Percentiles rank a stretch among this genome's conserved stretches.
phyloP scores from a whole-genome alignment of 2,113 vertebrate species.

The Xyliphius kryptos region DNA sequence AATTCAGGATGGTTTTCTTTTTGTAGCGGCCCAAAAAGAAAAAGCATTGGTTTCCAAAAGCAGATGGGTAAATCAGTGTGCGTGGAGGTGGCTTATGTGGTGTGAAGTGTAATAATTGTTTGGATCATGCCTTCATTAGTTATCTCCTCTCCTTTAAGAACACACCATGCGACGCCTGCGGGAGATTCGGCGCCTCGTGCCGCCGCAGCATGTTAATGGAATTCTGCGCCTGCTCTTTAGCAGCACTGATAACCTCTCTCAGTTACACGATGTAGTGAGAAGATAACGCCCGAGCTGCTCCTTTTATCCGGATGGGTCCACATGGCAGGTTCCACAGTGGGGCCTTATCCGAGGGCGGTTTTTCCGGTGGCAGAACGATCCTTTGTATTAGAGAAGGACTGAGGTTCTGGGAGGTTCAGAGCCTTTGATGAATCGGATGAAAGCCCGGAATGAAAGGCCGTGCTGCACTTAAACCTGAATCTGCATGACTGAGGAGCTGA shows the following conservation, averaged over 20 bases:
- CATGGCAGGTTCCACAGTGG: no score
- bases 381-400: no score
- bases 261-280: slow-evolving; percentile 26
- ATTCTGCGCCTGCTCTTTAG: slow-evolving; percentile 23
- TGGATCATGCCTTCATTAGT: not conserved
- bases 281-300: not conserved
- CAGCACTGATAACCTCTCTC: slow-evolving; percentile 27
- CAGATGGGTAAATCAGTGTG: not conserved
- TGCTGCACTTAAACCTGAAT: no score
- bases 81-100: not conserved
- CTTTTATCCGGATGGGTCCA: not conserved
- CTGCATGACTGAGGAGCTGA: no score
- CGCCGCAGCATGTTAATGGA: not conserved
- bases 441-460: no score
- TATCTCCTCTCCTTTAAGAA: slow-evolving; percentile 15
- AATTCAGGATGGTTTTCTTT: no score
- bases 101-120: not conserved
- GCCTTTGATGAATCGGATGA: no score
- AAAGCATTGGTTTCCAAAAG: no score
- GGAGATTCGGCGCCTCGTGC: slow-evolving; percentile 18
- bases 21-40: no score
- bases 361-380: no score
- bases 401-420: no score
- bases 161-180: slow-evolving; percentile 11
- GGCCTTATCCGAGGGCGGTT: no score